A percentile compares a stretch with the other conserved stretches of the same genome.
Conservation (phyloP, 2,888 invertebrate species). For the Monoplex corrugatus region DNA sequence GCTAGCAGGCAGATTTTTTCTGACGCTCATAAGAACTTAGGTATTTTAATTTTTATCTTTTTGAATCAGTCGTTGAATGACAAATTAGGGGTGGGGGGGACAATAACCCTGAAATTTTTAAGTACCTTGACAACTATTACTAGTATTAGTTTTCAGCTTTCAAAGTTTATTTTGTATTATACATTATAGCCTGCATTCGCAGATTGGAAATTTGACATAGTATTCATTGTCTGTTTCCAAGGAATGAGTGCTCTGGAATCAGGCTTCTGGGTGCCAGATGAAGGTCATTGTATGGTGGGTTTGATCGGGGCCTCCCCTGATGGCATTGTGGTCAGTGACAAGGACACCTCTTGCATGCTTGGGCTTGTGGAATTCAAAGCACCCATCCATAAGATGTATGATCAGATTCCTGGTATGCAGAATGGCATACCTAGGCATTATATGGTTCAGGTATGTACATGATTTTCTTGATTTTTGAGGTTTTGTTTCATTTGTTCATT, state of each 20-base stretch:
- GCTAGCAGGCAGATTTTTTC: no score
- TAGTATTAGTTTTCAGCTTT: no score
- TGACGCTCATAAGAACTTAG: no score
- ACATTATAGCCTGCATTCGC: no score
- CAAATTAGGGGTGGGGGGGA: no score
- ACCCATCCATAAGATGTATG: slow-evolving; percentile 66
- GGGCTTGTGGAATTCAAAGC: slow-evolving; percentile 74
- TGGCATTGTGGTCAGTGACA: slow-evolving; percentile 63
- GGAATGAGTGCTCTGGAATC: slow-evolving; percentile 57
- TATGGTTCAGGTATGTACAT: slow-evolving; percentile 64
- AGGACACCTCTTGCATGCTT: slow-evolving; percentile 47
- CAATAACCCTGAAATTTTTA: no score
- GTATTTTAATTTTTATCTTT: no score
- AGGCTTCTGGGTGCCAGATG: slow-evolving; percentile 69
- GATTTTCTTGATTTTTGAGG: background rate
- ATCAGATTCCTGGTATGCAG: slow-evolving; percentile 32
- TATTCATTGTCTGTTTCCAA: no score
- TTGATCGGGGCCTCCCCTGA: slow-evolving; percentile 72
- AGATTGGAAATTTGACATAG: no score
- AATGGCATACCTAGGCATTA: slow-evolving; percentile 69
- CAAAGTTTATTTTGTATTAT: no score
- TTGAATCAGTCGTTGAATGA: no score
- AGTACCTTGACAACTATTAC: no score
- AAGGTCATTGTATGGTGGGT: slow-evolving; percentile 58
- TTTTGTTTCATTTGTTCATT: background rate